A percentile compares a stretch with the other conserved stretches of the same genome.
These are phyloP conservation scores for Hoplostethus atlanticus DNA, from an alignment of 2,797 vertebrate species.

Conservation along the genomic window DNA sequence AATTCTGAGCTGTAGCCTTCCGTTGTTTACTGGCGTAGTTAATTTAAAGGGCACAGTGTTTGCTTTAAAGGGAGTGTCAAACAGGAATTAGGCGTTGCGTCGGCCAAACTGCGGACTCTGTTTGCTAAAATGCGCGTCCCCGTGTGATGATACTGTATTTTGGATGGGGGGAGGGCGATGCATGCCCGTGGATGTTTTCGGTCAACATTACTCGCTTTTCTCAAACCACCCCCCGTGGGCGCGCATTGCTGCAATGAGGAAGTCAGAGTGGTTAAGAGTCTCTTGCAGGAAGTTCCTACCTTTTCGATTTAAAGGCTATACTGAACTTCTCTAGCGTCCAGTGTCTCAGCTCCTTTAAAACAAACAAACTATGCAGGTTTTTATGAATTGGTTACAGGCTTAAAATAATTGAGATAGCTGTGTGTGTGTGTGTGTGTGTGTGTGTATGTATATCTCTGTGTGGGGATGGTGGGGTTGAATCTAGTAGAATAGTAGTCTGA, in stretches of 20 bases:
- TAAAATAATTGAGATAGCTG: not conserved
- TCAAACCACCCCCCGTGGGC: constrained; percentile 51
- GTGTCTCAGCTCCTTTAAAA: not conserved
- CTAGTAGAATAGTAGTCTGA: not conserved
- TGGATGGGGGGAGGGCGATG: constrained; percentile 67
- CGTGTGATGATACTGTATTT: constrained; percentile 78
- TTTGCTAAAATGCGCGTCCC: constrained; percentile 72
- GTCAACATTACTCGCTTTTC: constrained; percentile 56
- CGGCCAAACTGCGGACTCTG: constrained; percentile 64
- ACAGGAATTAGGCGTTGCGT: constrained; percentile 59
- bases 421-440: not conserved
- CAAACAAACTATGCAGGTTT: not conserved
- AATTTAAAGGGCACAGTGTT: constrained; percentile 80
- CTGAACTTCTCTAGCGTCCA: constrained; percentile 17
- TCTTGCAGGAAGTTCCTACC: constrained; percentile 27
- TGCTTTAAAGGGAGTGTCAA: constrained; percentile 83
- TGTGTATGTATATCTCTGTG: not conserved
- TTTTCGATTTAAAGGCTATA: not conserved
- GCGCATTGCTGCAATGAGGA: constrained; percentile 72
- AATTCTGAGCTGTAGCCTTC: constrained; percentile 5
- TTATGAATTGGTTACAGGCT: not conserved
- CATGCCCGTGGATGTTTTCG: constrained; percentile 50
- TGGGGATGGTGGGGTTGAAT: no score
- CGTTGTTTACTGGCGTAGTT: constrained; percentile 50
- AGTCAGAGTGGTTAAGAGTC: constrained; percentile 56